Evolutionary conservation across 2,888 invertebrate species (phyloP).

Genomic region (Plusia festucae): DNA sequence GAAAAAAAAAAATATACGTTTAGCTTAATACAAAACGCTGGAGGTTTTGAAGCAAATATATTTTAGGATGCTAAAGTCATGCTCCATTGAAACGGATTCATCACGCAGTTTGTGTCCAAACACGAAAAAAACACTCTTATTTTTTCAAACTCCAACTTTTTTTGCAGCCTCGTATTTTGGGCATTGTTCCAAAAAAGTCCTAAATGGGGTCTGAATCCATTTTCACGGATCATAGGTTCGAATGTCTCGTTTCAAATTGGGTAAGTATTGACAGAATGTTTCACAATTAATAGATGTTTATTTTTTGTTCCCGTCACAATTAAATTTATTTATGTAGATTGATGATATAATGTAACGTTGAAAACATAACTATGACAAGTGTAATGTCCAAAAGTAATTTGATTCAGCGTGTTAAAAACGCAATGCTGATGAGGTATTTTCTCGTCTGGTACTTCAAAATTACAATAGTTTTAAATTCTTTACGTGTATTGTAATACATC

Average conservation of each 20-base stretch:
- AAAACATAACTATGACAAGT: no score
- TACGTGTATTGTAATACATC: no score
- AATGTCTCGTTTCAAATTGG: constrained; percentile 33
- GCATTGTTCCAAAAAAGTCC: constrained; percentile 43
- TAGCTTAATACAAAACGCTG: neutral
- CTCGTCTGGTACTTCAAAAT: no score
- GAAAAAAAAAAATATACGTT: neutral
- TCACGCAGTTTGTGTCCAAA: constrained; percentile 38
- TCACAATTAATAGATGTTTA: neutral
- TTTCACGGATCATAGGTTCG: constrained; percentile 38
- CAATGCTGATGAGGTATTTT: no score
- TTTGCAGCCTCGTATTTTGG: constrained; percentile 33
- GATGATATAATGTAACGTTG: neutral
- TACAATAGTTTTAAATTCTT: no score
- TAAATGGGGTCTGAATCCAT: constrained; percentile 36
- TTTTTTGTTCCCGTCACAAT: neutral
- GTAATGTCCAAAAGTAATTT: no score
- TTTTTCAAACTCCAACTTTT: constrained; percentile 22
- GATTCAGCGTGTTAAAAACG: no score
- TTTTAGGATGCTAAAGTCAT: constrained; percentile 20
- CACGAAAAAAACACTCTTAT: constrained; percentile 17
- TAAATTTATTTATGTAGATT: neutral
- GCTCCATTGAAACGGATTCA: constrained; percentile 34
- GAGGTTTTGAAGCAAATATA: neutral
- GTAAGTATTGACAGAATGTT: constrained; percentile 9